Evolutionary conservation across 2,113 vertebrate genomes (phyloP).

Genomic region (Tragelaphus buxtoni): DNA sequence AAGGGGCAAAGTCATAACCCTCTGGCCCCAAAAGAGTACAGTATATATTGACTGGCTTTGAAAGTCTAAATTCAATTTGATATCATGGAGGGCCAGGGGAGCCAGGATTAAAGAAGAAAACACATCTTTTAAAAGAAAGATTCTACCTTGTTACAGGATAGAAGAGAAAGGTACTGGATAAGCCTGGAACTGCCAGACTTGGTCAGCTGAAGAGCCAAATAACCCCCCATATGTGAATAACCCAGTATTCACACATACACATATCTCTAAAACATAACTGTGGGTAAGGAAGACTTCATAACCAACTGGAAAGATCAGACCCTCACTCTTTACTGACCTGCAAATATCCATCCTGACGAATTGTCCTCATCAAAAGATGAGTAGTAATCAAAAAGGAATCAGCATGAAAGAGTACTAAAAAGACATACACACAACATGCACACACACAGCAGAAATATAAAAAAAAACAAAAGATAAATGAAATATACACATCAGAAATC

Average conservation of each 20-base stretch:
- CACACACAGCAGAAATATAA: background rate
- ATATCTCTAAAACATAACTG: background rate
- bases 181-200: background rate
- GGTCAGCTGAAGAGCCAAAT: background rate
- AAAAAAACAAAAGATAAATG: background rate
- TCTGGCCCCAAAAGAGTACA: background rate
- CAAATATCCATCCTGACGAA: background rate
- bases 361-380: background rate
- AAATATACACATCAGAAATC: background rate
- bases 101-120: background rate
- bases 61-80: background rate
- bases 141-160: background rate
- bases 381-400: background rate
- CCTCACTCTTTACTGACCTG: background rate
- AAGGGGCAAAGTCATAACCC: background rate
- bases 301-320: background rate
- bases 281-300: background rate
- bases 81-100: background rate
- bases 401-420: background rate
- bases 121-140: constrained; percentile 7
- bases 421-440: background rate
- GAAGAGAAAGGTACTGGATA: background rate
- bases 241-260: background rate
- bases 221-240: background rate
- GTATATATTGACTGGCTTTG: background rate